A percentile compares a stretch with the other conserved stretches of the same genome.
phyloP scores from a whole-genome alignment of 2,888 invertebrate species.

The Pimpla rufipes region DNA sequence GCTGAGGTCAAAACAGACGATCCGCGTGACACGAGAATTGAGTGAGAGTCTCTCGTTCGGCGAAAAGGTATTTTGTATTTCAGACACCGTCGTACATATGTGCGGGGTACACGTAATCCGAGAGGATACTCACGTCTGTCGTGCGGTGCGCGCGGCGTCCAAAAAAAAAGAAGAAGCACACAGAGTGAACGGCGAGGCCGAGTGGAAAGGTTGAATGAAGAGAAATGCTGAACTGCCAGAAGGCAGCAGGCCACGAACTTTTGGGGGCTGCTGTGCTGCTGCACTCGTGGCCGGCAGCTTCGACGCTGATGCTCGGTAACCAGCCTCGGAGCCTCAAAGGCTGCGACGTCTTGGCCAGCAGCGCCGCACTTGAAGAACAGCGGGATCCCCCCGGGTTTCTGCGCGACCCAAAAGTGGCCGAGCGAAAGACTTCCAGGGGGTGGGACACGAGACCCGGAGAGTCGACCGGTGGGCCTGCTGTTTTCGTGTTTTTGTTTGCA shows the following conservation, averaged over 20 bases:
- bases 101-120: slow-evolving; percentile 18
- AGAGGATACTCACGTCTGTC: slow-evolving; percentile 5
- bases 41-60: background rate
- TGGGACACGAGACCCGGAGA: background rate
- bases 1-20: background rate
- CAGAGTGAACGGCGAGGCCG: background rate
- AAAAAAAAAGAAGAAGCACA: background rate
- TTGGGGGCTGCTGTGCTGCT: slow-evolving; percentile 11
- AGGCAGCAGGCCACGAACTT: slow-evolving; percentile 12
- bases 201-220: slow-evolving; percentile 24
- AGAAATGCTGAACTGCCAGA: slow-evolving; percentile 27
- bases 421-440: slow-evolving; percentile 17
- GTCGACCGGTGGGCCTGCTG: slow-evolving; percentile 60
- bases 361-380: slow-evolving; percentile 35
- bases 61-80: slow-evolving; percentile 7
- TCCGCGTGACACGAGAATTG: background rate
- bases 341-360: background rate
- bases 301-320: no score
- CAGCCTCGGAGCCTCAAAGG: no score
- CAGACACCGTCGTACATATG: background rate
- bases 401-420: slow-evolving; percentile 10
- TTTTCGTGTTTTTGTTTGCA: slow-evolving; percentile 76
- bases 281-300: background rate
- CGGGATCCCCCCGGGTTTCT: slow-evolving; percentile 25
- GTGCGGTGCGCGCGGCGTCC: background rate